These are phyloP conservation scores for Tupaia chinensis DNA, from an alignment of 2,113 vertebrate genomes.

Conservation along the genomic window DNA sequence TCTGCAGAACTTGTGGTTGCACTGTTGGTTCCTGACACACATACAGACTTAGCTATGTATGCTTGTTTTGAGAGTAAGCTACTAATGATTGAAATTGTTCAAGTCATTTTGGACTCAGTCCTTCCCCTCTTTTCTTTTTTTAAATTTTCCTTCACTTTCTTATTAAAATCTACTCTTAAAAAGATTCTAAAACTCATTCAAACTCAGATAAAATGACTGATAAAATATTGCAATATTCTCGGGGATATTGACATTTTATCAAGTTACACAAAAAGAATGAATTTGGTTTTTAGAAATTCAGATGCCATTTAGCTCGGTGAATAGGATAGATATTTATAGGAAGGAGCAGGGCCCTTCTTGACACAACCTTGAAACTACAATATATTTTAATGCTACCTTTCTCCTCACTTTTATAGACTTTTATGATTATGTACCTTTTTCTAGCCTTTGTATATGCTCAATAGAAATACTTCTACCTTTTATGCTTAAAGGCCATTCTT, in stretches of 20 bases:
- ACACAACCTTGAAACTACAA: constrained; percentile 11
- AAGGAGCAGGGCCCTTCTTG: not conserved
- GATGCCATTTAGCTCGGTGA: constrained; percentile 7
- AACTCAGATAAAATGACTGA: constrained; percentile 23
- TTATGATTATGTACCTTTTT: constrained; percentile 18
- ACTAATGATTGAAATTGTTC: constrained; percentile 13
- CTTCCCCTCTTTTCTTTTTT: not conserved
- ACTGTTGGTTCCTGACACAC: not conserved
- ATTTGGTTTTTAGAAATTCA: constrained; percentile 34
- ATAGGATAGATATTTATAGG: not conserved
- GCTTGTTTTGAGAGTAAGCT: not conserved
- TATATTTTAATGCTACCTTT: not conserved
- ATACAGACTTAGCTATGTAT: not conserved
- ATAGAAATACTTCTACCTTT: not conserved
- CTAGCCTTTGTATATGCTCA: not conserved
- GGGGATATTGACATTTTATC: constrained; percentile 23
- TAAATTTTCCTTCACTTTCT: constrained; percentile 13
- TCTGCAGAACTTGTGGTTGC: constrained; percentile 17
- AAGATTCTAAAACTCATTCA: constrained; percentile 47
- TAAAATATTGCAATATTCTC: not conserved
- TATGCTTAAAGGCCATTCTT: constrained; percentile 43
- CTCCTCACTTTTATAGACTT: constrained; percentile 33
- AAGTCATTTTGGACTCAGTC: not conserved
- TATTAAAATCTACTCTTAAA: constrained; percentile 39
- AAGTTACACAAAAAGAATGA: constrained; percentile 13